phyloP scores from a whole-genome alignment of 2,113 vertebrate species.

The Formicarius rufipectus region DNA sequence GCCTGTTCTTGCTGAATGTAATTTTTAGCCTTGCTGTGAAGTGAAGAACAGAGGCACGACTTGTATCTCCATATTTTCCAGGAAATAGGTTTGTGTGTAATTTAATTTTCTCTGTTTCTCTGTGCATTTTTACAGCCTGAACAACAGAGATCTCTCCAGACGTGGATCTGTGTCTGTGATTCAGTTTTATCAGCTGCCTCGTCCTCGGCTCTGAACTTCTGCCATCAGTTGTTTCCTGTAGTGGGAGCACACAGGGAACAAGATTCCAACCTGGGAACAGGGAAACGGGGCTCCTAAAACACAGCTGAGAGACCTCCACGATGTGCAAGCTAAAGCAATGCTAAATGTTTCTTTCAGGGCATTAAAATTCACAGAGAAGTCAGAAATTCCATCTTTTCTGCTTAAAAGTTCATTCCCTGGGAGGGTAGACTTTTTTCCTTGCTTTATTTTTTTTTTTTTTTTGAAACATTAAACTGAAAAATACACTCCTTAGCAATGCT shows the following conservation, averaged over 20 bases:
- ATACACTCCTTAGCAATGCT: not conserved
- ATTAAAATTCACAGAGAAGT: not conserved
- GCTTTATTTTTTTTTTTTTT: accelerated
- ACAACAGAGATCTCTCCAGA: not conserved
- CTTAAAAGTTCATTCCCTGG: not conserved
- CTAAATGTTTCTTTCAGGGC: not conserved
- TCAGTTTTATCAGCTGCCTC: not conserved
- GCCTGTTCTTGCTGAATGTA: not conserved
- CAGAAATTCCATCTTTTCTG: not conserved
- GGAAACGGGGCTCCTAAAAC: not conserved
- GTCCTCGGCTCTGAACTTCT: not conserved
- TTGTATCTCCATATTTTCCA: not conserved
- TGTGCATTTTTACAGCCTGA: not conserved
- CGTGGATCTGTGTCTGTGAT: not conserved
- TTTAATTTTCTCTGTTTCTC: not conserved
- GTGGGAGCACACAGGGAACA: not conserved
- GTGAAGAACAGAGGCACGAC: not conserved
- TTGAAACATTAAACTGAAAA: not conserved
- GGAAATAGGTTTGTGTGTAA: not conserved
- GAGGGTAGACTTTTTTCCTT: not conserved
- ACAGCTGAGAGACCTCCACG: not conserved
- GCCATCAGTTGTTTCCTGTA: not conserved
- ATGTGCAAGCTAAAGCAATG: not conserved
- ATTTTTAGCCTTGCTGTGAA: not conserved
- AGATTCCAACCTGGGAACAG: not conserved